phyloP scores from a whole-genome alignment of 1,140 invertebrate species.

The Eueides isabella region DNA sequence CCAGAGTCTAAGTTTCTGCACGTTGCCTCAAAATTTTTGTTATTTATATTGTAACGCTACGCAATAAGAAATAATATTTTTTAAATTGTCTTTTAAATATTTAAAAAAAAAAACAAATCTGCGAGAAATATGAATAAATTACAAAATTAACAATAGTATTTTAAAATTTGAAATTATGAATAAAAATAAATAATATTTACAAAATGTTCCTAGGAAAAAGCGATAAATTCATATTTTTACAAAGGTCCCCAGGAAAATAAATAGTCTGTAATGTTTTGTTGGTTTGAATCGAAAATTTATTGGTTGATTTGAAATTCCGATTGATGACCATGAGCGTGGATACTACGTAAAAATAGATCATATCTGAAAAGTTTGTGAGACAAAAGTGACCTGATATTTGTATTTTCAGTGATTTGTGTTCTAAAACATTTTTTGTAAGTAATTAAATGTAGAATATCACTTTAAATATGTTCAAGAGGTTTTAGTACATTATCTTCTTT shows the following conservation, averaged over 20 bases:
- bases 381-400: not conserved
- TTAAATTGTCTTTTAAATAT: not conserved
- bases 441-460: too few relatives aligned
- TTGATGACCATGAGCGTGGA: conserved; percentile 2
- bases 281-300: not conserved
- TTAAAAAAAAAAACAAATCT: not conserved
- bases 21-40: not conserved
- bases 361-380: not conserved
- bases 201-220: not conserved
- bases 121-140: not conserved
- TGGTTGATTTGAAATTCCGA: not conserved
- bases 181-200: not conserved
- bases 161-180: not conserved
- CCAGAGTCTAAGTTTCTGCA: conserved; percentile 1
- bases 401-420: not conserved
- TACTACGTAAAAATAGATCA: not conserved
- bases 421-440: too few relatives aligned
- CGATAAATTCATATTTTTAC: not conserved
- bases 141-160: not conserved
- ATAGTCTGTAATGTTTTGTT: not conserved
- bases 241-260: not conserved
- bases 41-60: not conserved
- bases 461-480: too few relatives aligned
- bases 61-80: not conserved
- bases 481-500: too few relatives aligned